phyloP scores from a whole-genome alignment of 1,140 invertebrate species.

The Vanessa atalanta region DNA sequence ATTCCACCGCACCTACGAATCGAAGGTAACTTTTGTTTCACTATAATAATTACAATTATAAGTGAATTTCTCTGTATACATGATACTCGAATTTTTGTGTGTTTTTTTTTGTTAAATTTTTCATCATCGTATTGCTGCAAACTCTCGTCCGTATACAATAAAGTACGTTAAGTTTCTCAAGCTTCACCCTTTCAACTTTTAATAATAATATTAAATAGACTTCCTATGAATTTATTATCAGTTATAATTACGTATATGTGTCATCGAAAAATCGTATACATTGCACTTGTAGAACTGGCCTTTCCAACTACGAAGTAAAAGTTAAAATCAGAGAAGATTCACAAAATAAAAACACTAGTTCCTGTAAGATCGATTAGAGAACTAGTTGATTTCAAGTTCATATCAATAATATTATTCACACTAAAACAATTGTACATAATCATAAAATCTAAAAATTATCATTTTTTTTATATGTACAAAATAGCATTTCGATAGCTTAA shows the following conservation, averaged over 20 bases:
- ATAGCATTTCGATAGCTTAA: conserved; percentile 78
- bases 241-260: conserved; percentile 79
- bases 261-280: conserved; percentile 80
- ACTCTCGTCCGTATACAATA: conserved; percentile 33
- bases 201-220: conserved; percentile 72
- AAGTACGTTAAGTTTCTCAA: conserved; percentile 62
- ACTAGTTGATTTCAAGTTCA: conserved; percentile 67
- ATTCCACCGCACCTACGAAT: conserved; percentile 60
- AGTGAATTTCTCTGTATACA: conserved; percentile 55
- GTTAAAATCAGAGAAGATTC: conserved; percentile 64
- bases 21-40: conserved; percentile 75
- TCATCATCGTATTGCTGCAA: conserved; percentile 29
- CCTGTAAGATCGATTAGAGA: conserved; percentile 55
- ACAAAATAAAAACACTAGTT: conserved; percentile 64
- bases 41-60: conserved; percentile 56
- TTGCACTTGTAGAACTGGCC: conserved; percentile 80
- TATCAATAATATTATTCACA: conserved; percentile 79
- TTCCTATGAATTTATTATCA: conserved; percentile 75
- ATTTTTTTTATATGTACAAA: conserved; percentile 73
- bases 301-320: conserved; percentile 68
- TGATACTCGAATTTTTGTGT: conserved; percentile 16
- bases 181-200: conserved; percentile 70
- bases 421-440: conserved; percentile 80
- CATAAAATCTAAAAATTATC: conserved; percentile 76
- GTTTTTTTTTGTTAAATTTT: conserved; percentile 15